Conservation (phyloP, 1,140 invertebrate species). For the Calephelis virginiensis region DNA sequence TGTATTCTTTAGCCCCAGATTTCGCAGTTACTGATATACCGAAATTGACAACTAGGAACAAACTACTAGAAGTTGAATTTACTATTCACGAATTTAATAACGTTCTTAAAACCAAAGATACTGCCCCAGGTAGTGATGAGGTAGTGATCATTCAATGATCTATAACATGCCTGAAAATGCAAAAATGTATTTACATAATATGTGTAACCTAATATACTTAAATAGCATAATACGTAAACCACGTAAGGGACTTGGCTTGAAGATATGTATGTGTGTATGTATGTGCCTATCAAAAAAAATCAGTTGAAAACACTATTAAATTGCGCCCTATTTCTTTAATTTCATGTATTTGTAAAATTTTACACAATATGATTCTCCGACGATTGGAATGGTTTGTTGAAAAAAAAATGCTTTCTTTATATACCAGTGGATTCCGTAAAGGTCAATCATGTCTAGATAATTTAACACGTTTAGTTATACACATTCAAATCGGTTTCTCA, state of each 20-base stretch:
- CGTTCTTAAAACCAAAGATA: no score
- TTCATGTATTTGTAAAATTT: slow-evolving; percentile 16
- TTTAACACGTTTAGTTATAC: neutral
- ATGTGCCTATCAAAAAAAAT: no score
- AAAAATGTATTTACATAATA: neutral
- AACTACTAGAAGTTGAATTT: no score
- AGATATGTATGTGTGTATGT: no score
- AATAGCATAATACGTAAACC: neutral
- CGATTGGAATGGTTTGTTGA: slow-evolving; percentile 15
- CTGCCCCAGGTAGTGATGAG: no score
- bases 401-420: slow-evolving; percentile 5
- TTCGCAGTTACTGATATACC: no score
- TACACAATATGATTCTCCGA: slow-evolving; percentile 1
- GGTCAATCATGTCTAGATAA: neutral
- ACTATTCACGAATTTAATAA: no score
- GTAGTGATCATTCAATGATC: neutral
- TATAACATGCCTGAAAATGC: neutral
- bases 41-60: no score
- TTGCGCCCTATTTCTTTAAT: slow-evolving; percentile 4
- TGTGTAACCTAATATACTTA: neutral
- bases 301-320: neutral
- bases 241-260: no score
- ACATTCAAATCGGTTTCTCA: neutral
- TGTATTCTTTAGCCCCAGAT: no score
- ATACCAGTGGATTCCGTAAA: neutral